phyloP scores from a whole-genome alignment of 1,140 invertebrate genomes.

The Teleopsis dalmanni region DNA sequence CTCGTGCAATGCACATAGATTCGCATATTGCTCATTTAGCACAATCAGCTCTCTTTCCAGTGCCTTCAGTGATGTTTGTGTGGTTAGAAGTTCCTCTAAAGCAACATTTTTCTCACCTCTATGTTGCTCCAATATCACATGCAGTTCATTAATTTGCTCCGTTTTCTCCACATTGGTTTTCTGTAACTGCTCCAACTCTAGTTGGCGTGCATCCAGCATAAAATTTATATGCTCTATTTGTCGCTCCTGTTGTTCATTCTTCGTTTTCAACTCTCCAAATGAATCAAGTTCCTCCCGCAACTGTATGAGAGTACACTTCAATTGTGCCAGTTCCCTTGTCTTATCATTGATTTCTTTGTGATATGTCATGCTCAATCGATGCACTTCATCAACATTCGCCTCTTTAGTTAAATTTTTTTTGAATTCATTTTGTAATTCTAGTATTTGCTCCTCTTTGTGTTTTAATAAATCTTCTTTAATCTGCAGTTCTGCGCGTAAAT shows the following conservation, averaged over 20 bases:
- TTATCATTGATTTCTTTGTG: constrained; percentile 32
- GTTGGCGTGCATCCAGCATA: constrained; percentile 20
- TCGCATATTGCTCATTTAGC: constrained; percentile 18
- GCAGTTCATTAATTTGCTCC: constrained; percentile 21
- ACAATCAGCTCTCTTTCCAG: constrained; percentile 19
- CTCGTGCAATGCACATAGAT: constrained; percentile 20
- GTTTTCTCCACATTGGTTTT: constrained; percentile 19
- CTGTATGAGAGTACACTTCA: constrained; percentile 24
- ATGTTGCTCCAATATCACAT: neutral
- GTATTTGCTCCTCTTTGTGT: constrained; percentile 29
- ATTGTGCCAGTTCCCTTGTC: constrained; percentile 26
- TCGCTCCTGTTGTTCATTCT: constrained; percentile 28
- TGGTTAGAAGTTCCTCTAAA: constrained; percentile 8
- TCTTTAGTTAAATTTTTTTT: constrained; percentile 25
- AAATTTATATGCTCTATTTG: constrained; percentile 31
- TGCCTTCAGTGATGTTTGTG: constrained; percentile 4
- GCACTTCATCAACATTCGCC: constrained; percentile 25
- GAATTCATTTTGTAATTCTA: constrained; percentile 29
- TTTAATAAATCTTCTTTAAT: constrained; percentile 23
- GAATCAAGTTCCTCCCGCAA: constrained; percentile 23
- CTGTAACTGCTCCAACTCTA: constrained; percentile 20
- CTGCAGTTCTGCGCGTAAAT: constrained; percentile 26
- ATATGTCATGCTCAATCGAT: constrained; percentile 28
- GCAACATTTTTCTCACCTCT: constrained; percentile 17
- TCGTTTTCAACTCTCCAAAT: constrained; percentile 25